Base-by-base conservation (phyloP, 2,888 invertebrate species). In the Melipona bicolor region DNA sequence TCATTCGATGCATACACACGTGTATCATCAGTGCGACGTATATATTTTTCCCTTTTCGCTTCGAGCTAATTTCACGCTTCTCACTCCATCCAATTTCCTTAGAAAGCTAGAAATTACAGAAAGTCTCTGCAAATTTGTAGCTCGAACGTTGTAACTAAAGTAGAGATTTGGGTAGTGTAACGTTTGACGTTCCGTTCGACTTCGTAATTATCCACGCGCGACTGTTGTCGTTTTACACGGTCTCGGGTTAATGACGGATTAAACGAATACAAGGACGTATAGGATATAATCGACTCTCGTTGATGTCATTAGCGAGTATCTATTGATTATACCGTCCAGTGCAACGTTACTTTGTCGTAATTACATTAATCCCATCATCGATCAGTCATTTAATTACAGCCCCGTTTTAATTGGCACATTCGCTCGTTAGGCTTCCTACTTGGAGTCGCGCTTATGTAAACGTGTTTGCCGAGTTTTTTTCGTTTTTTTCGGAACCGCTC, bases 331-430 rank as follows among this genome's bases (percentile, higher is more conserved):
- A 87, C 84, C 87, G 89, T 83, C 86, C 88, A 83, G 78, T 81
- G 85, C 76, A 79, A 86, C 87, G 87, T 92, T 92, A 91, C 91
- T 92, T 90, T 88, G 78, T 89, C 85, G 90, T 92, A 92, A 92
- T 92, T 90, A 91, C 88, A 90, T 89, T 90, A 91, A 92, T 91
- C 87, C 88, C 85, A 83, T 84, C 81, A 87, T 89, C 88, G 88
- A 91, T 91, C 86, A 90, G 88, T 90, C 90, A 91, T 91, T 91
- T 89, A 92, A 92, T 92, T 91, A 92, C 88, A 76, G 83, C 81
- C 79, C 87, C 84, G 89, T 89, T 92, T 92, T 91, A 92, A 92
- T 92, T 92, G 90, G 91, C 90, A 89, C 88, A 87, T 90, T 91
- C 86, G 70, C 90, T 91, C 91, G 87, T 91, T 92, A 90, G 85